Base-by-base conservation (phyloP, 2,797 vertebrate genomes). In the Taeniopygia guttata region DNA sequence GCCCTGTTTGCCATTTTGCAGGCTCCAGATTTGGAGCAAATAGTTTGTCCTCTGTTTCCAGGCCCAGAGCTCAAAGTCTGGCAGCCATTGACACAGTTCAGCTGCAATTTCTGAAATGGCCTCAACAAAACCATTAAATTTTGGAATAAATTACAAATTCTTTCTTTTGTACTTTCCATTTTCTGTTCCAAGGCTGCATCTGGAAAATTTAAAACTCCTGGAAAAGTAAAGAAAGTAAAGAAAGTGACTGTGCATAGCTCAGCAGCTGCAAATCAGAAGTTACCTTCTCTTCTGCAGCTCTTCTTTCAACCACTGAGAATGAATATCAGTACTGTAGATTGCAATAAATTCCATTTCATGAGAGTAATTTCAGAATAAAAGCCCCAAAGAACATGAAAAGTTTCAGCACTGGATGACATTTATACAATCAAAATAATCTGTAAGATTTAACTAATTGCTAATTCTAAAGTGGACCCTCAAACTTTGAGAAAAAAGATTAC, bases 151-250 rank as follows among this genome's bases (percentile, higher is more conserved):
- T n/a, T 32, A 40, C 32, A 76, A 69, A 86, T 92, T 73, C 59
- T 91, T 92, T 91, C 82, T 84, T 95, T 81, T 76, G 13, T 67
- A 43, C 30, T 84, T 95, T 91, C 79, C 34, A 1, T 79, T 84
- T 84, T 27, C 74, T 91, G 29, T 93, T 96, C 91, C 87, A 94
- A 90, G 83, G 42, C 59, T 70, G 73, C 83, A 95, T 87, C 85
- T 96, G 94, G 73, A 93, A 89, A 89, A 81, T 52, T 21, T 75
- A 80, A 81, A 67, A 60, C 42, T 70, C 38, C 30, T 74, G 67
- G 49, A 84, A 84, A 90, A 95, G 36, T 45, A 86, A 93, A 92
- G 43, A 84, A 90, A 95, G 36, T 45, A 86, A 93, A 92, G 43
- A 25, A 80, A 93, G 27, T 48, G 32, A 74, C 32, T 40, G 48